Conservation (phyloP, 2,888 invertebrate species). For the Ormyrus rosae region DNA sequence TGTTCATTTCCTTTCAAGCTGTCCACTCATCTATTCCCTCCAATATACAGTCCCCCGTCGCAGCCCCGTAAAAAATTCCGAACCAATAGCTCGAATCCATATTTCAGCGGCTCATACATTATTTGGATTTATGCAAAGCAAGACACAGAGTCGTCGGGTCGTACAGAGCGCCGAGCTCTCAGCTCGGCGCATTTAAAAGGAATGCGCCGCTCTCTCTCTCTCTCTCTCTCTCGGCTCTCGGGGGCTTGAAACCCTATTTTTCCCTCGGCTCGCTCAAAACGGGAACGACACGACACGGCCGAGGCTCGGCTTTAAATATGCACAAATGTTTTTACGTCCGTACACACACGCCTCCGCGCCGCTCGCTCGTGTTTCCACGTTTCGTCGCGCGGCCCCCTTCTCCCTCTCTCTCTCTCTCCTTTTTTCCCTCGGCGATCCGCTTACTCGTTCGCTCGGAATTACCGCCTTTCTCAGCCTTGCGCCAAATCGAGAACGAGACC, state of each 20-base stretch:
- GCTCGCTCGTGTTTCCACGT: not conserved
- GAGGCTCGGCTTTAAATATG: conserved; percentile 30
- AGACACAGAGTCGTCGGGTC: too few species aligned
- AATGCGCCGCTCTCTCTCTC: too few species aligned
- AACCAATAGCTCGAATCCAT: not conserved
- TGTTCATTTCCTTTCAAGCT: too few species aligned
- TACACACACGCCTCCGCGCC: too few species aligned
- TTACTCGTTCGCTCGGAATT: conserved; percentile 19
- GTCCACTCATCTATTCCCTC: too few species aligned
- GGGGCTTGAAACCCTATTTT: conserved; percentile 25
- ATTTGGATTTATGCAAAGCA: too few species aligned
- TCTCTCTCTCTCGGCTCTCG: not conserved
- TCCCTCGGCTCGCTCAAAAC: conserved; percentile 9
- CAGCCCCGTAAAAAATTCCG: not conserved
- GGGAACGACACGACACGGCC: conserved; percentile 8
- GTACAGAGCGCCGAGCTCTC: too few species aligned
- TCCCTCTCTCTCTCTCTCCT: not conserved
- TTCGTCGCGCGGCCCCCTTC: not conserved
- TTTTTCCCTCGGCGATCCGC: conserved; percentile 9
- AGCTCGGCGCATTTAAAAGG: too few species aligned
- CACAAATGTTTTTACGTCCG: conserved; percentile 32
- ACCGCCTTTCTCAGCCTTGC: conserved; percentile 36
- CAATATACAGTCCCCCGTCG: too few species aligned
- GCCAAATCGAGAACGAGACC: conserved; percentile 49
- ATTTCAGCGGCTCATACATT: not conserved